Evolutionary conservation across 2,888 invertebrate genomes (phyloP), one percentile per base, ranked within the genome.

Genomic region (Torymus aiolomorphi): DNA sequence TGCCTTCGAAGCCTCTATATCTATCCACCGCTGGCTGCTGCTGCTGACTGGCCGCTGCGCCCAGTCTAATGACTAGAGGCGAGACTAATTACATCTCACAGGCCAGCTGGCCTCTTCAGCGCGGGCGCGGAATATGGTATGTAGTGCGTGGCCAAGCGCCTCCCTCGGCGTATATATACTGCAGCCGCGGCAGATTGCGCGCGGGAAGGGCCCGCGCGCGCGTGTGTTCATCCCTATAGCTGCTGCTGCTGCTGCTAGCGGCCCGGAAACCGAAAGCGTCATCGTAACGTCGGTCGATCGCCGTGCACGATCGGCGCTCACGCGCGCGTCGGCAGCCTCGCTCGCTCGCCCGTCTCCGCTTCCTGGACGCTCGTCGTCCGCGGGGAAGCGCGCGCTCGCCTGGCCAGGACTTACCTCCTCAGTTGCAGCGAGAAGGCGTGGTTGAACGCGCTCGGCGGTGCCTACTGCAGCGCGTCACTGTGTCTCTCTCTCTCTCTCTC

Each of bases 71-170:
- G 75, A 78, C 78, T 75, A 52, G 66, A 78, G 62, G 66, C 72
- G 75, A 76, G 78, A 78, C 78, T 81, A 81, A 81, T 81, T 81
- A 78, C 78, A 78, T 81, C 71, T 81, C 78, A 78, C 78, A 81
- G 78, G 72, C 76, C 75, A 81, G 81, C 78, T 66, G 65, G 71
- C 75, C 81, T 72, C 81, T 78, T 81, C 63, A 67, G 42, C n/a
- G 20, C 20, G 18, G 24, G n/a, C 61, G 31, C 31, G 31, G 8
- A 3, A 3, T 31, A 31, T 31, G 2, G 31, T 31, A 51, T 57
- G 63, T 54, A 74, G 70, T 59, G 52, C 52, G 63, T 76, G 51
- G 42, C 59, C 31, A 31, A 31, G 31, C 31, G 31, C 31, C 8
- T 31, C 31, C n/a, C 3, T 31, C 3, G 3, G 8, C 8, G 8